Evolutionary conservation across 2,113 vertebrate genomes (phyloP), one percentile per base, ranked within the genome.

Genomic region (Ptyas mucosa): DNA sequence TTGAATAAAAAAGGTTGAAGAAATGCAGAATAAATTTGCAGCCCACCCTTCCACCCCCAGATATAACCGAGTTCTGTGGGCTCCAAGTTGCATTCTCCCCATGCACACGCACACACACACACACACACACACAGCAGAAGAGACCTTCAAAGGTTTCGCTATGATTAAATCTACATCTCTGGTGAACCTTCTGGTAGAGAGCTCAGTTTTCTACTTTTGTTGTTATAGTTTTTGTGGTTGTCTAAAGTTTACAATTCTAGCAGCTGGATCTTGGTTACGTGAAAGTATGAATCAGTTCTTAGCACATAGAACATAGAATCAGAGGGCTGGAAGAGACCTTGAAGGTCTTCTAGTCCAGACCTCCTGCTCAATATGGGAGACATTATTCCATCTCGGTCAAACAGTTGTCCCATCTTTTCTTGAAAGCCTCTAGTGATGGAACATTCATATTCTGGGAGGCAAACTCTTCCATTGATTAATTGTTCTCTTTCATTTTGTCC

Each of bases 31-130:
- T 81, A 81, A 21, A 81, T 81, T 81, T 81, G 34, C 34, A 81
- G 18, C 69, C 64, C 64, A 3, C 26, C 7, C 21, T 0, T 24
- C 29, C 12, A 1, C 7, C 69, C n/a, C 69, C 14, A 39, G 34
- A 9, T 21, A 21, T 9, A 81, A 9, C 3, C 69, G 34, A 81
- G 8, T 20, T 81, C 69, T 20, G 7, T 81, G 34, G 8, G 69
- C 18, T 39, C 69, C 18, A 2, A 34, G 69, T 39, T 20, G 69
- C 69, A 20, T 81, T 81, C 15, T 20, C n/a, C n/a, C 1, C 15
- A 3, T 7, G n/a, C n/a, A 6, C 9, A 0, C 20, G 7, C 5
- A 7, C 0, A n/a, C n/a, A n/a, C n/a, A n/a, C n/a, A n/a, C 57
- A 8, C 55, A 23, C 55, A 8, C 8, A 24, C 23, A 58, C 57